A percentile compares a stretch with the other conserved stretches of the same genome.
These are phyloP conservation scores for Troides oblongomaculatus DNA, from an alignment of 2,888 invertebrate genomes.

Conservation along the genomic window DNA sequence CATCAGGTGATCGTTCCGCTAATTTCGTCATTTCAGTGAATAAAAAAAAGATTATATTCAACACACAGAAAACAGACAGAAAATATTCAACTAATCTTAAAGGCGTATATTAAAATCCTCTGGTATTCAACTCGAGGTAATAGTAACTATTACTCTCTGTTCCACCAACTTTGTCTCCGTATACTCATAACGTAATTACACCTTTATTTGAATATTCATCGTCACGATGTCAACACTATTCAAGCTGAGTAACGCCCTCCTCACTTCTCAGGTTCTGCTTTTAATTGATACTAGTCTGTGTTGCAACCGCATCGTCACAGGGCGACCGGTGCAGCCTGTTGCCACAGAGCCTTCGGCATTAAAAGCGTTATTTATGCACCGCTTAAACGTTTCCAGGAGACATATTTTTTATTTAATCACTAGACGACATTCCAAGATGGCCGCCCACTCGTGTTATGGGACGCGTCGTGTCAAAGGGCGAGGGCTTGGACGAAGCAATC, in stretches of 20 bases:
- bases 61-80: no score
- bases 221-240: slow-evolving; percentile 44
- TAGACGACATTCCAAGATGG: slow-evolving; percentile 24
- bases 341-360: slow-evolving; percentile 12
- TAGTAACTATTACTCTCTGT: slow-evolving; percentile 34
- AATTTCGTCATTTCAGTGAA: no score
- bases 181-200: slow-evolving; percentile 38
- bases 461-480: slow-evolving; percentile 46
- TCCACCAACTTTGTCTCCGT: slow-evolving; percentile 31
- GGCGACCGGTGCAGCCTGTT: slow-evolving; percentile 19
- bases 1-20: no score
- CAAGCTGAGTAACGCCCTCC: slow-evolving; percentile 37
- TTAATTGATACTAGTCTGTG: slow-evolving; percentile 39
- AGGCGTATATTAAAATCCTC: neutral
- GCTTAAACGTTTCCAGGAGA: slow-evolving; percentile 23
- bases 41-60: no score
- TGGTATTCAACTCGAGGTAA: neutral
- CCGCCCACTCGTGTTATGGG: slow-evolving; percentile 33
- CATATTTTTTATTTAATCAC: slow-evolving; percentile 27
- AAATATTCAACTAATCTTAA: neutral
- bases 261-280: slow-evolving; percentile 35
- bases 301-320: slow-evolving; percentile 24
- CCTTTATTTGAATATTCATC: slow-evolving; percentile 58
- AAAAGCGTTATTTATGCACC: slow-evolving; percentile 21
- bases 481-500: slow-evolving; percentile 36